Conservation (phyloP, 1,140 invertebrate genomes). For the Bombyx mandarina region DNA sequence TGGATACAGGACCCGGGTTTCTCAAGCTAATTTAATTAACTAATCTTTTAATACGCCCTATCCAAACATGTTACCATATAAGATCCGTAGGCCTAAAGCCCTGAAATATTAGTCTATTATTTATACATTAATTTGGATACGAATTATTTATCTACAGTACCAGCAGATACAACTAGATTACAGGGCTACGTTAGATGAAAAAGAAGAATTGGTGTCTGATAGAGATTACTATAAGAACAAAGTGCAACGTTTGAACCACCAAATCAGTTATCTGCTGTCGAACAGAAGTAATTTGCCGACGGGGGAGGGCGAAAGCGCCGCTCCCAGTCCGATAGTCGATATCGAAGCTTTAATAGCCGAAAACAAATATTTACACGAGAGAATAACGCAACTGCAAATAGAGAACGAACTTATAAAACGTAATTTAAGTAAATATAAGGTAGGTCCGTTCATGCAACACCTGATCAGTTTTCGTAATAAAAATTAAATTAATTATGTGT, state of each 20-base stretch:
- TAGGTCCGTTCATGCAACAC: slow-evolving; percentile 31
- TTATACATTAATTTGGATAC: slow-evolving; percentile 73
- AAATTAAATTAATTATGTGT: too few relatives aligned
- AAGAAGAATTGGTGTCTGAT: slow-evolving; percentile 86
- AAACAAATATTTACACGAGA: slow-evolving; percentile 88
- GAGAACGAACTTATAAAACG: slow-evolving; percentile 84
- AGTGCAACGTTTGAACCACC: slow-evolving; percentile 86
- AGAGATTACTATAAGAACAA: slow-evolving; percentile 89
- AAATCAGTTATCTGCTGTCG: slow-evolving; percentile 80
- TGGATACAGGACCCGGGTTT: too few relatives aligned
- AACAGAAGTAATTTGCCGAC: slow-evolving; percentile 45
- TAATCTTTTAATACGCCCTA: too few relatives aligned
- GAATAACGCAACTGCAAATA: slow-evolving; percentile 83
- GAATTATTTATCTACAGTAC: slow-evolving; percentile 54
- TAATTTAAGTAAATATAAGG: slow-evolving; percentile 82
- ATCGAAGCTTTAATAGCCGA: slow-evolving; percentile 86
- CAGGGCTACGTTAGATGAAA: slow-evolving; percentile 85
- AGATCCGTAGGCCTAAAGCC: too few relatives aligned
- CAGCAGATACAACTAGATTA: slow-evolving; percentile 81
- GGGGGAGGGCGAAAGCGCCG: slow-evolving; percentile 28
- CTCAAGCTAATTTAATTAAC: too few relatives aligned
- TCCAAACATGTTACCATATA: too few relatives aligned
- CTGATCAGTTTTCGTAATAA: too few relatives aligned
- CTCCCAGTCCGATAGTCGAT: slow-evolving; percentile 76
- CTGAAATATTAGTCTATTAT: background rate